These are phyloP conservation scores for Seriola dumerili DNA, from an alignment of 2,113 vertebrate species.

Conservation along the genomic window DNA sequence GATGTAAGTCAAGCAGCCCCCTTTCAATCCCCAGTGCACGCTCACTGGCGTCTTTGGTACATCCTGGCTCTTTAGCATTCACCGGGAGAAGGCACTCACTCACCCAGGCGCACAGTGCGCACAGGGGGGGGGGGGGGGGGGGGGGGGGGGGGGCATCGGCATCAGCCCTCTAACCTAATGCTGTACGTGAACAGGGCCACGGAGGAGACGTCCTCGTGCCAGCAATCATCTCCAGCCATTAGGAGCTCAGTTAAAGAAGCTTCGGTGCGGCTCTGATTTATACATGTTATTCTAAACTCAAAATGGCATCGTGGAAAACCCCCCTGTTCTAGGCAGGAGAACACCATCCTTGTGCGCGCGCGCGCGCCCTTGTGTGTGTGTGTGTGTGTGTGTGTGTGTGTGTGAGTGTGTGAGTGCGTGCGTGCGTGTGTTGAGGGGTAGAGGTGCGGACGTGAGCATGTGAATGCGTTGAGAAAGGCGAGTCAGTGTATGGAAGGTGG, in stretches of 20 bases:
- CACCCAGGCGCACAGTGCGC: constrained; percentile 63
- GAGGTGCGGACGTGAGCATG: neutral
- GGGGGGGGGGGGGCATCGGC: neutral
- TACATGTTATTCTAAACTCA: constrained; percentile 37
- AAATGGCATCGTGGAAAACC: constrained; percentile 44
- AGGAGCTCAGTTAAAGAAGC: constrained; percentile 8
- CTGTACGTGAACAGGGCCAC: constrained; percentile 22
- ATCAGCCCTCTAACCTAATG: constrained; percentile 26
- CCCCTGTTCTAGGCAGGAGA: neutral
- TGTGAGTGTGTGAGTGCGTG: neutral
- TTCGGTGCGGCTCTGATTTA: constrained; percentile 23
- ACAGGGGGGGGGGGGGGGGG: neutral
- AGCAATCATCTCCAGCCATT: constrained; percentile 22
- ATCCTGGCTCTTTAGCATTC: constrained; percentile 78
- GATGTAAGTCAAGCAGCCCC: constrained; percentile 48
- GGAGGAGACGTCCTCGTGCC: constrained; percentile 24
- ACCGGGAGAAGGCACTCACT: constrained; percentile 65
- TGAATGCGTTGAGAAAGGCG: neutral
- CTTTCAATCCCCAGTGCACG: constrained; percentile 19
- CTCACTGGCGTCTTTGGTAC: constrained; percentile 59
- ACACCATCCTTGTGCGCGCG: neutral
- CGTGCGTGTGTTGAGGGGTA: neutral
- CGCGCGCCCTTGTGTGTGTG: neutral
- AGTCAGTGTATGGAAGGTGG: constrained; percentile 18
- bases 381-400: neutral